Conservation (phyloP, 53 echinoderm and acorn worm species). For the Paracentrotus lividus region DNA sequence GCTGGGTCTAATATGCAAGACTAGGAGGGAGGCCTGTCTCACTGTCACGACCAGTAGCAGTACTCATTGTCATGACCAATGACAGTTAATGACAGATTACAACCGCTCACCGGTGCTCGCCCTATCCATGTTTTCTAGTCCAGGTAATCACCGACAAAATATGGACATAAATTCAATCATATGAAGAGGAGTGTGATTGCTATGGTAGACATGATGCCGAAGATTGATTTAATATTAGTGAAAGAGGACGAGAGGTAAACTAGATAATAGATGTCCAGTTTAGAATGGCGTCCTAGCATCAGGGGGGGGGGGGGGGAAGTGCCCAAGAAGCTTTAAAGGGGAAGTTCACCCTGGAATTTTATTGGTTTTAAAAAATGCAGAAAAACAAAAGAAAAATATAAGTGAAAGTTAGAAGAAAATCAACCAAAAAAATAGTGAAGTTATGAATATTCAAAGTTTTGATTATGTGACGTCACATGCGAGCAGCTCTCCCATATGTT, state of each 20-base stretch:
- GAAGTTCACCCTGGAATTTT: background rate
- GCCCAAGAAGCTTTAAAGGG: background rate
- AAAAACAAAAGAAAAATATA: too few relatives aligned
- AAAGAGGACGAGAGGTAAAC: background rate
- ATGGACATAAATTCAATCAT: constrained; percentile 10
- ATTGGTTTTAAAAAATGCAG: background rate
- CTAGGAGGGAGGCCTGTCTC: background rate
- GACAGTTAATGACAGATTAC: constrained; percentile 9
- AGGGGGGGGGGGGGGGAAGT: background rate
- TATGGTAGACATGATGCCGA: background rate
- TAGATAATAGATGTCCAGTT: constrained; percentile 21
- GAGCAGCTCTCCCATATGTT: too few relatives aligned
- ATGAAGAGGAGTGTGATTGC: background rate
- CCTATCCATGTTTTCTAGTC: background rate
- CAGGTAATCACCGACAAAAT: background rate
- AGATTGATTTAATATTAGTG: background rate
- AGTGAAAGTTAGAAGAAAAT: too few relatives aligned
- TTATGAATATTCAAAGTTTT: too few relatives aligned
- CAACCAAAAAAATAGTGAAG: too few relatives aligned
- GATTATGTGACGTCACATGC: too few relatives aligned
- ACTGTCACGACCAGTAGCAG: constrained; percentile 13
- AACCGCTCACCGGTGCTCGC: background rate
- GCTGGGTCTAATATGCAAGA: background rate
- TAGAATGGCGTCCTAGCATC: constrained; percentile 9
- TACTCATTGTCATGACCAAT: constrained; percentile 16